Conservation (phyloP, 2,888 invertebrate genomes). For the Pocota personata region DNA sequence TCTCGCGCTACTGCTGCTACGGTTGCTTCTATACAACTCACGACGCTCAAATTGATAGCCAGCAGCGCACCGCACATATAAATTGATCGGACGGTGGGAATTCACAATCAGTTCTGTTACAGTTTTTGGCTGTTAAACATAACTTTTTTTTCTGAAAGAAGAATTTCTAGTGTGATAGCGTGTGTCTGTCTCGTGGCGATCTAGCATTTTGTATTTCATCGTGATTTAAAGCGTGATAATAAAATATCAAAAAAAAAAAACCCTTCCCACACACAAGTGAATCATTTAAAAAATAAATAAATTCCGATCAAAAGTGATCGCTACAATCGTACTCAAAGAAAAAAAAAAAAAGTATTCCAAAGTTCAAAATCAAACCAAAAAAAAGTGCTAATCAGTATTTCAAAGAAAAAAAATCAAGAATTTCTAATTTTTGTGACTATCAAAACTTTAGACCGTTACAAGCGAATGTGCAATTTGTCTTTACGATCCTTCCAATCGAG, state of each 20-base stretch:
- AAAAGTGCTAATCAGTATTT: conserved; percentile 33
- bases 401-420: neutral
- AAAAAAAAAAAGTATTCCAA: conserved; percentile 35
- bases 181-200: conserved; percentile 54
- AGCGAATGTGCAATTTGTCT: conserved; percentile 75
- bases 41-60: conserved; percentile 39
- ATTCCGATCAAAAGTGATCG: neutral
- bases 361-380: conserved; percentile 20
- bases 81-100: conserved; percentile 76
- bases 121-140: conserved; percentile 81
- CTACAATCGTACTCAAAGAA: neutral
- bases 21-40: conserved; percentile 7
- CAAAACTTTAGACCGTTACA: conserved; percentile 23
- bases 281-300: conserved; percentile 20
- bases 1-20: conserved; percentile 16
- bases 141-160: conserved; percentile 72
- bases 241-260: neutral
- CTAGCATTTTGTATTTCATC: conserved; percentile 9
- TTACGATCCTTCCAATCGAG: conserved; percentile 50
- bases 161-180: conserved; percentile 9
- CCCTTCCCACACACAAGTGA: conserved; percentile 1
- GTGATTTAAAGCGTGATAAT: conserved; percentile 19
- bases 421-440: conserved; percentile 4
- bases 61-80: conserved; percentile 75
- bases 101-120: conserved; percentile 79